phyloP scores from a whole-genome alignment of 1,140 invertebrate species.

The Rhyzopertha dominica region DNA sequence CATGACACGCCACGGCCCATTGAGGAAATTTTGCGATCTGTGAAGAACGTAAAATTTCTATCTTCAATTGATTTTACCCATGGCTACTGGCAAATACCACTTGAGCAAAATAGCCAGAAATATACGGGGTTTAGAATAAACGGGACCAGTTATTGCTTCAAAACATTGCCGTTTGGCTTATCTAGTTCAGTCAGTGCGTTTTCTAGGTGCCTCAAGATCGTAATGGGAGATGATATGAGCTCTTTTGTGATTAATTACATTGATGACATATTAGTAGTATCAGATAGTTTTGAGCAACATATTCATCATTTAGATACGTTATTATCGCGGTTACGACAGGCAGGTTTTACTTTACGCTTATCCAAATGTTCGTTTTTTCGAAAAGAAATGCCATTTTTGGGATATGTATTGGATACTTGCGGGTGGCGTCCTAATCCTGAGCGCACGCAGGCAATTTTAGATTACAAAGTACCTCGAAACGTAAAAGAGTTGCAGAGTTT shows the following conservation, averaged over 20 bases:
- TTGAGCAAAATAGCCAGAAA: background rate
- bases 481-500: constrained; percentile 2
- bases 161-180: constrained; percentile 5
- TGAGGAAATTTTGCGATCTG: constrained; percentile 5
- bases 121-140: constrained; percentile 7
- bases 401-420: background rate
- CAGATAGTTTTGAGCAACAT: constrained; percentile 2
- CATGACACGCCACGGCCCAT: constrained; percentile 7
- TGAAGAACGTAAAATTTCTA: constrained; percentile 1
- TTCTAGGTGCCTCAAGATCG: background rate
- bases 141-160: background rate
- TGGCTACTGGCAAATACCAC: constrained; percentile 5
- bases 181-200: constrained; percentile 1
- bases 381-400: constrained; percentile 7
- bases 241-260: background rate
- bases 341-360: constrained; percentile 3
- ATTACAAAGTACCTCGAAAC: constrained; percentile 2
- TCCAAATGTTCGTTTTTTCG: background rate
- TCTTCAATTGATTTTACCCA: constrained; percentile 3
- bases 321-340: background rate
- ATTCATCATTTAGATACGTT: background rate
- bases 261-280: background rate
- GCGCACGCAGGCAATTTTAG: constrained; percentile 1
- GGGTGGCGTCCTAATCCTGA: background rate
- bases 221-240: background rate